Base-by-base conservation (phyloP, 2,888 invertebrate genomes). In the Bombylius discolor region DNA sequence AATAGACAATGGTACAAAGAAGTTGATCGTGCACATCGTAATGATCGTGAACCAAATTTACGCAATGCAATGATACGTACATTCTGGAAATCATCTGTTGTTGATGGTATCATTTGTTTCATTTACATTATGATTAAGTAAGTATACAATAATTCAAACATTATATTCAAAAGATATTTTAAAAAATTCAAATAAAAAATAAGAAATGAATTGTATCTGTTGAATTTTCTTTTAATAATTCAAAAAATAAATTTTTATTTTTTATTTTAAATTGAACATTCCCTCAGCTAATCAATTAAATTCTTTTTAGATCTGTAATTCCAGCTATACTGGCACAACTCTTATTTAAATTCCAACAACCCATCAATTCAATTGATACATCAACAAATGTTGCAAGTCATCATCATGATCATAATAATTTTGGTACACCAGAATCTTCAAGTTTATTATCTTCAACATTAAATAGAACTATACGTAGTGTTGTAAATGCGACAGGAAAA, bases 1-100 rank as follows among this genome's bases (percentile, higher is more conserved):
- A 13, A 5, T 73, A 85, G 85, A 66, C 80, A 84, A 76, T 85
- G 85, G 85, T 72, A 78, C 58, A 79, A 79, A 67, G 83, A 85
- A 71, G 70, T 84, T 60, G 77, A 79, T 59, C 70, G 76, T 58
- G 78, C 80, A 4, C 77, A 75, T 67, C 77, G 75, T 56, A 76
- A 78, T 61, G 77, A 78, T 12, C 76, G 78, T 62, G 78, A 79
- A 63, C 84, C 87, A 5, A 81, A 80, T 33, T 75, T 87, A 12
- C 76, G 83, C 36, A 81, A 79, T 59, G 84, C 83, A 12, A 77
- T 87, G 67, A 76, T 81, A 58, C 78, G 79, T 60, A 80, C 85
- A 36, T 87, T 86, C 71, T 81, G 83, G 79, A 78, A 80, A 64
- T 82, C 83, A 64, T 84, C 83, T 64, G 75, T 82, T 55, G 73